phyloP scores from a whole-genome alignment of 2,113 vertebrate genomes.

The human (Homo sapiens) region GRCh38 chr15:65985501-65986000 shows the following conservation, averaged over 20 bases:
- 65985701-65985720: not conserved
- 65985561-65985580: not conserved
- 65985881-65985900: not conserved
- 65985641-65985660: not conserved
- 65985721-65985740: not conserved
- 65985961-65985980: too few species aligned
- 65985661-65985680: not conserved
- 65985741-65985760: not conserved
- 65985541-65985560: not conserved
- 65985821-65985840: not conserved
- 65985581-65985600: not conserved
- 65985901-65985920: not conserved
- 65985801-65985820: fast-evolving
- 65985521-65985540: not conserved
- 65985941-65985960: not conserved
- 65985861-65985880: not conserved
- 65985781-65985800: too few species aligned
- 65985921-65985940: not conserved
- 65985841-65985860: not conserved
- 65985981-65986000: too few species aligned
- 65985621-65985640: not conserved
- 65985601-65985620: not conserved
- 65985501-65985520: not conserved
- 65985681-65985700: not conserved
- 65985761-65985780: not conserved